Base-by-base conservation (phyloP, 2,888 invertebrate species). In the Lysandra bellargus region DNA sequence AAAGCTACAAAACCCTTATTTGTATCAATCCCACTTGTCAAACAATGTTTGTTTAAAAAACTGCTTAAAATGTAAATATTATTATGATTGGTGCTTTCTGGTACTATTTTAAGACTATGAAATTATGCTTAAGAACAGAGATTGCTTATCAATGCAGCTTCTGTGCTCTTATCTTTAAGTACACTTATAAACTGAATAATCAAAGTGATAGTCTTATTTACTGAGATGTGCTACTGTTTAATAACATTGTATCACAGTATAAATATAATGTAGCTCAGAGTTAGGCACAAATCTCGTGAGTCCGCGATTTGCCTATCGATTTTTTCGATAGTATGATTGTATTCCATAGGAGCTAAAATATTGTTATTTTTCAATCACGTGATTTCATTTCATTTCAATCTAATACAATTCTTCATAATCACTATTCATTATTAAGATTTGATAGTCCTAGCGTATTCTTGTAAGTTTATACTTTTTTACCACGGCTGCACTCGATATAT, bases 141-240 rank as follows among this genome's bases (percentile, higher is more conserved):
- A 69, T 69, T 30, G 12, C 30, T 12, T 53, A 76, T 76, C 53
- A 76, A 23, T 17, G 14, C 33, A 17, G 76, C 76, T 76, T 33
- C 57, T 76, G 33, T 1, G 30, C 14, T 76, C 76, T 76, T 76
- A 76, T 76, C 76, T 14, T 53, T 76, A 44, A 75, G 76, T 76
- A 57, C 30, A 49, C 30, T 53, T 23, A n/a, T 76, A 57, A 76
- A 57, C 57, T 57, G 76, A 76, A 76, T 30, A 57, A 76, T 75
- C 14, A 75, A 23, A 7, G 57, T 76, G 53, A 76, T 76, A 57
- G 76, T 57, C 33, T 6, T 53, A 23, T 76, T 44, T 76, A 76
- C 49, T 30, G 44, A 76, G 76, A 76, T 76, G 57, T 57, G 53
- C 76, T 57, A 76, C 76, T 76, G 76, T 76, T 78, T 79, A 72